Evolutionary conservation across 2,113 vertebrate genomes (phyloP), one percentile per base, ranked within the genome.

Genomic region (Platanista minor): DNA sequence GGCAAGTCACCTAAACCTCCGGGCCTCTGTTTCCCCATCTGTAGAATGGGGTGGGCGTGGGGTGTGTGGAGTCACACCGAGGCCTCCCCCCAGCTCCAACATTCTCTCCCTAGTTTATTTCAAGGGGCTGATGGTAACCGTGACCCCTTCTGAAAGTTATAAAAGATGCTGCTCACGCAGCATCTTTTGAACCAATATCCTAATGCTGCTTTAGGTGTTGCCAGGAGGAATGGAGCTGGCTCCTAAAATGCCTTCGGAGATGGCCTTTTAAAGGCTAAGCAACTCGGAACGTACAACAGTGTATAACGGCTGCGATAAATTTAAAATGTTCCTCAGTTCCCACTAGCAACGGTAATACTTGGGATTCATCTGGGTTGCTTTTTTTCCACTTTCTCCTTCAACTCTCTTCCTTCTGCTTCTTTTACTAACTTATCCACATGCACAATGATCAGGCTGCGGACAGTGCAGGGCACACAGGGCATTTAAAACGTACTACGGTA

Each of bases 101-200:
- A n/a, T 33, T 87, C 46, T 74, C 81, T 29, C 0, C 6, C 0
- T 33, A 31, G 52, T 33, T 15, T 15, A n/a, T 17, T 77, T 41
- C 69, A 18, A 20, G 41, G 29, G 61, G n/a, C 72, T 75, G 15
- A 43, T 1, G 23, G 61, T 12, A 15, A 41, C 8, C 6, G 20
- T 1, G 23, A 21, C 52, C 61, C 77, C 25, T 21, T n/a, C 69
- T 43, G 52, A 3, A 31, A 57, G 59, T 18, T 23, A 7, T 21
- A 17, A 11, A 33, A 2, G 8, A 36, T 2, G n/a, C 25, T 18
- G n/a, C 57, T 74, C 33, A 49, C 0, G 18, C 9, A 4, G n/a
- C n/a, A n/a, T n/a, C n/a, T n/a, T n/a, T 21, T 52, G 69, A 8
- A 18, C 21, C 5, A 49, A 54, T 5, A 5, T 4, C 14, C 57